Base-by-base conservation (phyloP, 2,888 invertebrate species). In the Spodoptera exigua region DNA sequence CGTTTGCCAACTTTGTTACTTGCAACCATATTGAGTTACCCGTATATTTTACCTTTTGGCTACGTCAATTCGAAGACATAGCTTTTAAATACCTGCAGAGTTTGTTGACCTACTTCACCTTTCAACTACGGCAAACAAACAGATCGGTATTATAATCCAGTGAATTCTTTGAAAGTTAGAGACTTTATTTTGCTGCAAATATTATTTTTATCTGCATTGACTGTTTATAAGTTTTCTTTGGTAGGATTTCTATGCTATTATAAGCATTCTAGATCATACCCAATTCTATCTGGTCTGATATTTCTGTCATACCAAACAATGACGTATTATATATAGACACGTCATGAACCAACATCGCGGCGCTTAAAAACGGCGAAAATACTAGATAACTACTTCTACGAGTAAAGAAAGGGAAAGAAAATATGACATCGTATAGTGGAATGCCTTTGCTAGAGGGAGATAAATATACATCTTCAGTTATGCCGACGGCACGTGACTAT, bases 61-160 rank as follows among this genome's bases (percentile, higher is more conserved):
- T 58, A 60, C 36, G 62, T 56, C 55, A 61, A 74, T 63, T 52
- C 53, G 61, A 55, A 70, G 66, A 54, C 63, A 70, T 60, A 40
- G 62, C 58, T 62, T 71, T 71, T 73, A 67, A 74, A 73, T 74
- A 73, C 73, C 71, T 67, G 73, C 71, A 53, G 67, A 61, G 61
- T 74, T 74, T 46, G 57, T 53, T 74, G 62, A 73, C 72, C 63
- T 16, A 70, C 59, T 67, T 62, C 48, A 52, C 51, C 49, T 70
- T 72, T 67, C 55, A 55, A 74, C 67, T 57, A 37, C 48, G 67
- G 48, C 53, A 55, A 66, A 74, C 62, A 70, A 72, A 72, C 67
- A 74, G 45, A 62, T 62, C 54, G 45, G 62, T 62, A 66, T 58
- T 65, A 49, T 60, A 41, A 62, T 63, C 59, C 47, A 39, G 35